phyloP scores from a whole-genome alignment of 2,113 vertebrate species.

The Larimichthys polyactis region DNA sequence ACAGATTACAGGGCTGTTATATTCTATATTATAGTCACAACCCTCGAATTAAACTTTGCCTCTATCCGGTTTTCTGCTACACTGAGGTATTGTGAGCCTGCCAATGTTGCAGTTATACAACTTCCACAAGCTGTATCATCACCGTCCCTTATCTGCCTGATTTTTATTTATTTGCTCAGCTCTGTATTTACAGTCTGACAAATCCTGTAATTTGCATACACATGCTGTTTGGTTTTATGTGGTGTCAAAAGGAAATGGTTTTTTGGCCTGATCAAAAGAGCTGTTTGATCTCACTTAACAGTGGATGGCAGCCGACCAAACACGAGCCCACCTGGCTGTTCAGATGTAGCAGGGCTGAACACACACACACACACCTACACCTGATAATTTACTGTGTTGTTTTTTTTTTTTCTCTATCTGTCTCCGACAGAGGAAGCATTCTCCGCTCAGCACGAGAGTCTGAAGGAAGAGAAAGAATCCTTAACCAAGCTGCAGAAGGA shows the following conservation, averaged over 20 bases:
- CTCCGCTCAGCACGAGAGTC: constrained; percentile 86
- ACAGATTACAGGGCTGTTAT: constrained; percentile 1
- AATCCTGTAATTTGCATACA: constrained; percentile 72
- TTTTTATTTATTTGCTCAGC: constrained; percentile 64
- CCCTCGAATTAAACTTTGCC: constrained; percentile 20
- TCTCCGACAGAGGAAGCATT: constrained; percentile 89
- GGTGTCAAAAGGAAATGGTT: constrained; percentile 75
- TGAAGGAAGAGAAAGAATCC: constrained; percentile 90
- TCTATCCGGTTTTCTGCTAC: constrained; percentile 29
- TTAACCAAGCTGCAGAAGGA: constrained; percentile 91
- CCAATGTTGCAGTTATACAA: constrained; percentile 24
- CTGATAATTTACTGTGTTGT: constrained; percentile 63
- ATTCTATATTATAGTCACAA: not conserved
- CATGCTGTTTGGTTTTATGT: constrained; percentile 73
- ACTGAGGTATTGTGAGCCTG: constrained; percentile 33
- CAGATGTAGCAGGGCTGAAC: constrained; percentile 52
- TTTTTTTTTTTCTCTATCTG: constrained; percentile 29
- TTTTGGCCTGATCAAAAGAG: constrained; percentile 58
- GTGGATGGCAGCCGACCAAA: constrained; percentile 54
- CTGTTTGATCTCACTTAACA: constrained; percentile 62
- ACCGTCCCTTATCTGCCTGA: constrained; percentile 50
- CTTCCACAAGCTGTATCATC: constrained; percentile 46
- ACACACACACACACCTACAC: constrained; percentile 1
- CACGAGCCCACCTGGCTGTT: constrained; percentile 69
- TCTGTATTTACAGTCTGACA: constrained; percentile 69